Evolutionary conservation across 23 tunicate species (phyloP).

Genomic region (Corella eumyota): DNA sequence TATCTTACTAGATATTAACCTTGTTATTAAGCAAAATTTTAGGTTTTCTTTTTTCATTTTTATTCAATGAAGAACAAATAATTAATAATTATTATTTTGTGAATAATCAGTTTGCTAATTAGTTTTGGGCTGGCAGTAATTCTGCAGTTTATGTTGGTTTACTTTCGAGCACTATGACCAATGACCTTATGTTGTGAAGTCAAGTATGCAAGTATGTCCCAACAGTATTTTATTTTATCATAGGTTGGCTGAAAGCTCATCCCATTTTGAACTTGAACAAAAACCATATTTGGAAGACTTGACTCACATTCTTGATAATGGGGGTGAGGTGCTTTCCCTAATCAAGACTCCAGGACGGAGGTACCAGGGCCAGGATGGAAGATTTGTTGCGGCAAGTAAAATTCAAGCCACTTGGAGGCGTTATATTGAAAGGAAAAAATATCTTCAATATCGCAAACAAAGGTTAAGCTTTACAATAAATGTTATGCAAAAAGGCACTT

Average conservation of each 20-base stretch:
- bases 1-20: not conserved
- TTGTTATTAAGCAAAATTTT: no score
- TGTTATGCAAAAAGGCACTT: no score
- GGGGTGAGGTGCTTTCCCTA: slow-evolving; percentile 34
- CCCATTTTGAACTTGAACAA: slow-evolving; percentile 60
- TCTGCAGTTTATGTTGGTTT: no score
- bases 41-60: no score
- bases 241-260: slow-evolving; percentile 68
- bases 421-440: slow-evolving; percentile 50
- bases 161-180: no score
- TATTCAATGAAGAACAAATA: no score
- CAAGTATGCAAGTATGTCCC: no score
- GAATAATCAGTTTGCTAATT: no score
- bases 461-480: slow-evolving; percentile 37
- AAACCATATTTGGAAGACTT: slow-evolving; percentile 53
- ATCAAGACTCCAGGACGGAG: slow-evolving; percentile 66
- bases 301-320: slow-evolving; percentile 50
- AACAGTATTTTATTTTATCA: not conserved
- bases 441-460: slow-evolving; percentile 56
- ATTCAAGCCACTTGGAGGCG: slow-evolving; percentile 87
- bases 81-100: no score
- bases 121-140: no score
- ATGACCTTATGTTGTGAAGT: no score
- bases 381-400: slow-evolving; percentile 56
- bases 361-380: slow-evolving; percentile 48